Evolutionary conservation across 2,888 invertebrate genomes (phyloP).

Genomic region (Sesia apiformis): DNA sequence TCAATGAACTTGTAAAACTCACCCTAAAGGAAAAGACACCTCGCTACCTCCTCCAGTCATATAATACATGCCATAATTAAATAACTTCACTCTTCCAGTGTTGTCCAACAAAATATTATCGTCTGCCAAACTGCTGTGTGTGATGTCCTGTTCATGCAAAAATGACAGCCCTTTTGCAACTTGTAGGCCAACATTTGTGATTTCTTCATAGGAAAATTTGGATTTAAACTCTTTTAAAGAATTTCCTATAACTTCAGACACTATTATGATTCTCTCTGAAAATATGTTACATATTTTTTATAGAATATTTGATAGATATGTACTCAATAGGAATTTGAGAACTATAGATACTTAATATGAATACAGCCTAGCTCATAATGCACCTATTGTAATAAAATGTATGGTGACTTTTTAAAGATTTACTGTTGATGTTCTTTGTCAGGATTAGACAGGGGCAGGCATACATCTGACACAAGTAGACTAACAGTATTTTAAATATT

Average conservation of each 20-base stretch:
- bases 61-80: slow-evolving; percentile 94
- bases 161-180: slow-evolving; percentile 81
- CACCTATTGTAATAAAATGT: no score
- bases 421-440: no score
- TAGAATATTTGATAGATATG: slow-evolving; percentile 92
- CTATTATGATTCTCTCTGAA: slow-evolving; percentile 86
- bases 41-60: slow-evolving; percentile 91
- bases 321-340: slow-evolving; percentile 72
- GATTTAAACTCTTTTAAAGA: slow-evolving; percentile 73
- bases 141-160: slow-evolving; percentile 82
- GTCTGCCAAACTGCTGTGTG: slow-evolving; percentile 86
- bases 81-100: slow-evolving; percentile 84
- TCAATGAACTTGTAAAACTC: slow-evolving; percentile 24
- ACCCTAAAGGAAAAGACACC: slow-evolving; percentile 93
- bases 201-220: slow-evolving; percentile 56
- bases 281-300: slow-evolving; percentile 90
- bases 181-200: slow-evolving; percentile 81
- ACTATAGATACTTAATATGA: no score
- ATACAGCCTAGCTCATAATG: no score
- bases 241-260: slow-evolving; percentile 84
- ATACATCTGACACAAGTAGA: no score
- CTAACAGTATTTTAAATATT: no score
- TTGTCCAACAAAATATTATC: slow-evolving; percentile 87
- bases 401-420: no score
- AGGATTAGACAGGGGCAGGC: no score